Evolutionary conservation across 1,140 invertebrate genomes (phyloP), one percentile per base, ranked within the genome.

Genomic region (Stegodyphus dumicola): DNA sequence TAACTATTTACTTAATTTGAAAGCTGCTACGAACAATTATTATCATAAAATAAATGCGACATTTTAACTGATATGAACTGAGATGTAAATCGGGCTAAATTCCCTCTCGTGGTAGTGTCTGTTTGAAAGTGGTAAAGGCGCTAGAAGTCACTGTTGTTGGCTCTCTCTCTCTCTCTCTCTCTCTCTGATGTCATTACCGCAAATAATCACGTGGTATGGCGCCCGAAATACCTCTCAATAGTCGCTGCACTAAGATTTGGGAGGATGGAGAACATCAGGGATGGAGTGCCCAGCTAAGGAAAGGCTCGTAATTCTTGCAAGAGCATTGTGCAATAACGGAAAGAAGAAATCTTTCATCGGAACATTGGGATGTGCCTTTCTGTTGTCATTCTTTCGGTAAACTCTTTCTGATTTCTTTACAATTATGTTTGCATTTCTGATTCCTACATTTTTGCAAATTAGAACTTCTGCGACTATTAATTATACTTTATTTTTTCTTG

Each of bases 131-230:
- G 33, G 60, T 64, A 9, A 10, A n/a, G 5, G 60, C 11, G 9
- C 60, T 64, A n/a, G n/a, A 67, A 67, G 66, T 18, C n/a, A 15
- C n/a, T 9, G n/a, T 6, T 67, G 7, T 64, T 71, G 18, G 33
- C 51, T 69, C 15, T 78, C 77, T 78, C 77, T 80, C 48, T 48
- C 67, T 60, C n/a, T n/a, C 51, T 69, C 15, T 78, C 77, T 78
- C 77, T 80, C 48, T 48, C 67, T 60, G 13, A 66, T 80, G 77
- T 80, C 77, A 80, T 80, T 80, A 80, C 77, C 77, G n/a, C 66
- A 33, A 71, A 60, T 10, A 80, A 80, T 80, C 77, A 80, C 77
- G 77, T 80, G 77, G 9, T 9, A 10, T 60, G 18, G 77, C 67
- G 56, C 77, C 77, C 77, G 67, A 80, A 80, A 69, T 69, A 65